Evolutionary conservation across 2,797 vertebrate species (phyloP), one percentile per base, ranked within the genome.

Genomic region (Hypotaenidia okinawae): DNA sequence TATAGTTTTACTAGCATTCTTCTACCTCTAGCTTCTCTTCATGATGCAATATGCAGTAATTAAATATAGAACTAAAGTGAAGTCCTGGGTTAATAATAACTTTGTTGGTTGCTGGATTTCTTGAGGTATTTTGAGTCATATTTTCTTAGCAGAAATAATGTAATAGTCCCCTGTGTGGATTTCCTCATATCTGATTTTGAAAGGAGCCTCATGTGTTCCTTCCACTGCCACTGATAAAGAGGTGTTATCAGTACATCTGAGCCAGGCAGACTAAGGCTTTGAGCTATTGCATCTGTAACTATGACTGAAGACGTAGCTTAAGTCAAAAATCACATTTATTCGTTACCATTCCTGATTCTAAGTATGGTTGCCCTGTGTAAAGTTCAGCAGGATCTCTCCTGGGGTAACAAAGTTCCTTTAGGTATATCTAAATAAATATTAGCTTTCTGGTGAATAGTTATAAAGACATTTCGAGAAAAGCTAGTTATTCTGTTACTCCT

Each of bases 371-470:
- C 43, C 22, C 41, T 94, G 27, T 84, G 86, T 87, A 95, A 96
- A 95, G 85, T 95, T 95, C 84, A 95, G 30, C 47, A 84, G 33
- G 62, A 84, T 96, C 94, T 90, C 83, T 95, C 70, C 19, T 57
- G 58, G 47, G 69, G n/a, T 70, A 82, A 24, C 9, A 59, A 62
- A 84, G 66, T 90, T 93, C 87, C 83, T 93, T 76, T 73, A 90
- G 69, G 79, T 91, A 55, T 86, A 66, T 49, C 80, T 86, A 91
- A 88, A 90, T 75, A 92, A 93, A 94, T 94, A 88, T 96, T 94
- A 79, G 54, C 85, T 84, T 95, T 90, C 47, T 77, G 33, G 10
- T 87, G 80, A 73, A 59, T 82, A 47, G 87, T 82, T 93, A 86
- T 14, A 27, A 92, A 92, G 85, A 79, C 67, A 74, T 94, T 76